phyloP scores from a whole-genome alignment of 1,140 invertebrate species.

The Heliconius nattereri region DNA sequence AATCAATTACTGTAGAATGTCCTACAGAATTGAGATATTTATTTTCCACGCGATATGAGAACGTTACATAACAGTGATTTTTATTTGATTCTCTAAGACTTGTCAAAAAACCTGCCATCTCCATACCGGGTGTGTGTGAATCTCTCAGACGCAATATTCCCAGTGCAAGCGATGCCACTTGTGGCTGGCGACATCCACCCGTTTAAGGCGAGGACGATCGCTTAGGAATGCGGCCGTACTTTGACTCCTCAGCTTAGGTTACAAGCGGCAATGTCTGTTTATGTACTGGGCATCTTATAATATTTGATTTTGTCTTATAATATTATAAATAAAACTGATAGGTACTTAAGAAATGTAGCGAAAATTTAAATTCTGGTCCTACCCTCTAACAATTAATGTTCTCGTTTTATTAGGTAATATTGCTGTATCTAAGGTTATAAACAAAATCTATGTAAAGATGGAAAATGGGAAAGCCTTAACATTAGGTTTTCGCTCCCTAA shows the following conservation, averaged over 20 bases:
- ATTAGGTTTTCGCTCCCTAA: too few species aligned
- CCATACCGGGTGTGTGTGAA: conserved; percentile 69
- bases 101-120: conserved; percentile 56
- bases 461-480: too few species aligned
- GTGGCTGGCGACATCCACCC: conserved; percentile 61
- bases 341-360: neutral
- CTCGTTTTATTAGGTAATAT: too few species aligned
- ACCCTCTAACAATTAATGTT: too few species aligned
- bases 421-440: too few species aligned
- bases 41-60: neutral
- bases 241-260: conserved; percentile 45
- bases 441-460: too few species aligned
- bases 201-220: conserved; percentile 73
- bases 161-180: conserved; percentile 57
- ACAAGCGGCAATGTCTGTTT: conserved; percentile 37
- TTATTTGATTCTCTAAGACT: conserved; percentile 41
- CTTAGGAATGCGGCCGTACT: conserved; percentile 66
- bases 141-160: conserved; percentile 61
- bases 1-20: neutral
- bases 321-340: neutral
- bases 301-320: neutral
- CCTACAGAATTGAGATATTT: neutral
- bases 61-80: conserved; percentile 5
- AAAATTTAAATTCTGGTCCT: too few species aligned
- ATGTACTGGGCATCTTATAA: neutral